A percentile compares a stretch with the other conserved stretches of the same genome.
These are phyloP conservation scores for Hypomecis punctinalis DNA, from an alignment of 2,888 invertebrate genomes.

Conservation along the genomic window DNA sequence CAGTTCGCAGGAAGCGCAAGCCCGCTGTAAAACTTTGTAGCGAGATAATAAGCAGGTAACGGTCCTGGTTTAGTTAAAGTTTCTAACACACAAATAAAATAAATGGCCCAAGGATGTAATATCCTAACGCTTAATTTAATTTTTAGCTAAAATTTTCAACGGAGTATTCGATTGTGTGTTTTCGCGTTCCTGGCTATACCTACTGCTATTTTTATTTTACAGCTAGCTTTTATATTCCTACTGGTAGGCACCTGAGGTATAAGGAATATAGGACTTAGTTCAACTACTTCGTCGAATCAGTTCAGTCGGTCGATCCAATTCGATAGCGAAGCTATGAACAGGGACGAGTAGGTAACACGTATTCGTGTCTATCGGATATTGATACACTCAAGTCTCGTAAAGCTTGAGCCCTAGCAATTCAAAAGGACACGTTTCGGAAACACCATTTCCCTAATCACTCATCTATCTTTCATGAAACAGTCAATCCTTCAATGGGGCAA, in stretches of 20 bases:
- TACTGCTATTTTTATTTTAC: too few species aligned
- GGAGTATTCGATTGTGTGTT: too few species aligned
- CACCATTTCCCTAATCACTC: slow-evolving; percentile 36
- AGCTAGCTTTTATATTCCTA: too few species aligned
- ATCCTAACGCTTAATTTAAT: neutral
- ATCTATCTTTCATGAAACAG: slow-evolving; percentile 36
- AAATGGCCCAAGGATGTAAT: neutral
- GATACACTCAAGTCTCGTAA: slow-evolving; percentile 21
- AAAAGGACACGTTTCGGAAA: slow-evolving; percentile 32
- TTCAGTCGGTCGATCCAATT: neutral
- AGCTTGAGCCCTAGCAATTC: slow-evolving; percentile 16
- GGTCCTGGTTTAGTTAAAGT: slow-evolving; percentile 29
- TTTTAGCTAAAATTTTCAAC: too few species aligned
- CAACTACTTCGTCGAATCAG: neutral
- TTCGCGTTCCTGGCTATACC: too few species aligned
- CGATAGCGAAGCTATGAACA: neutral
- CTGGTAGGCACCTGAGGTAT: too few species aligned
- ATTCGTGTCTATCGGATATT: slow-evolving; percentile 5
- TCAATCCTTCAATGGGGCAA: slow-evolving; percentile 34
- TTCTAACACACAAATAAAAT: slow-evolving; percentile 29
- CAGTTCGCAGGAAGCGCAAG: slow-evolving; percentile 42
- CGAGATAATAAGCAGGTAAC: slow-evolving; percentile 40
- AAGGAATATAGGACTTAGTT: neutral
- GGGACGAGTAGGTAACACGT: neutral
- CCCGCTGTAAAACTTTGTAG: slow-evolving; percentile 36